Evolutionary conservation across 1,140 invertebrate species (phyloP).

Genomic region (Cydia splendana): DNA sequence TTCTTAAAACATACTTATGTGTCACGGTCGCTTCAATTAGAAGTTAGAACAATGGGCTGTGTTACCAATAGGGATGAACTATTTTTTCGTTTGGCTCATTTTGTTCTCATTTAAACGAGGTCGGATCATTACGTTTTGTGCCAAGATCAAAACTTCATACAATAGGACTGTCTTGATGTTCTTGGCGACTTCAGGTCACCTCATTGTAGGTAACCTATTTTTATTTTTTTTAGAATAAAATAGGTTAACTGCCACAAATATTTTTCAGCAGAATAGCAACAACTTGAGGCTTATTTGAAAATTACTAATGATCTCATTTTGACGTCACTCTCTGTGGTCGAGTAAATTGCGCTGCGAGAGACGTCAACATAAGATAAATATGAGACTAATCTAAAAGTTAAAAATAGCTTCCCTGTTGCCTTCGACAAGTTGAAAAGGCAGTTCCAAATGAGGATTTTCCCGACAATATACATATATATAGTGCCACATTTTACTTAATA

Average conservation of each 20-base stretch:
- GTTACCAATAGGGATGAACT: not conserved
- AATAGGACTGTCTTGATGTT: not conserved
- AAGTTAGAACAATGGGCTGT: too few species aligned
- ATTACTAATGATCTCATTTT: not conserved
- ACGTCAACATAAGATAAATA: too few species aligned
- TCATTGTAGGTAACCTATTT: not conserved
- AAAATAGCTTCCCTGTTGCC: too few species aligned
- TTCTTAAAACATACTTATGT: too few species aligned
- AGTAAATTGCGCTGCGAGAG: too few species aligned
- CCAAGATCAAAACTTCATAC: not conserved
- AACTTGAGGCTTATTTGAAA: not conserved
- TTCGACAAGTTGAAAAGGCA: too few species aligned
- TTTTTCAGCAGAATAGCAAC: not conserved
- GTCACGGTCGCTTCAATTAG: too few species aligned
- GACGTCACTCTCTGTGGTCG: too few species aligned
- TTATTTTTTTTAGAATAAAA: not conserved
- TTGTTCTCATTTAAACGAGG: not conserved
- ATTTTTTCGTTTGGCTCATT: not conserved
- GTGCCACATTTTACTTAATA: too few species aligned
- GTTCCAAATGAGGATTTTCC: too few species aligned
- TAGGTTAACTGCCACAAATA: not conserved
- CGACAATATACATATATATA: too few species aligned
- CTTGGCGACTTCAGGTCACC: not conserved
- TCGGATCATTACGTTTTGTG: not conserved
- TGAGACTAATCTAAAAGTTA: too few species aligned